Evolutionary conservation across 92 coral and sea anemone species (phyloP).

Genomic region (Bergia sp.): DNA sequence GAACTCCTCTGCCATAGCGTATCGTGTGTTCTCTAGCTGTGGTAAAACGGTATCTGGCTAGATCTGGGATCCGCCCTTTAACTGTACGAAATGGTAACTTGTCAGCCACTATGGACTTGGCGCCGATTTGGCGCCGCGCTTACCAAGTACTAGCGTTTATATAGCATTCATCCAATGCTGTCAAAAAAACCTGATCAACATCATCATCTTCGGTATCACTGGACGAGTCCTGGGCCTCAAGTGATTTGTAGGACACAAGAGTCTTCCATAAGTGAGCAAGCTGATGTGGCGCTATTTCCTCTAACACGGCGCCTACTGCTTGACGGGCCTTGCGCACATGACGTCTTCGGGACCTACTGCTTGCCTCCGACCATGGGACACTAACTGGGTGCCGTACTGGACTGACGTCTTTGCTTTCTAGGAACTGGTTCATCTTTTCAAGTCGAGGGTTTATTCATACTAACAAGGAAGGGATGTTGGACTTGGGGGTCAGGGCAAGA

Average conservation of each 20-base stretch:
- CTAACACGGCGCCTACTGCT: slow-evolving; percentile 62
- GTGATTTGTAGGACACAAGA: slow-evolving; percentile 55
- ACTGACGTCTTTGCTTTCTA: slow-evolving; percentile 60
- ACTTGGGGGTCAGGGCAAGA: slow-evolving; percentile 11
- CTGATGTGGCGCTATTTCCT: slow-evolving; percentile 63
- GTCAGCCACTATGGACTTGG: slow-evolving; percentile 52
- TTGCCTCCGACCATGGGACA: slow-evolving; percentile 60
- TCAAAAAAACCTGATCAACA: slow-evolving; percentile 57
- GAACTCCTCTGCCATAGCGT: slow-evolving; percentile 59
- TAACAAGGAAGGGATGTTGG: slow-evolving; percentile 21
- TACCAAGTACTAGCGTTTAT: slow-evolving; percentile 53
- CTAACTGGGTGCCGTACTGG: slow-evolving; percentile 55
- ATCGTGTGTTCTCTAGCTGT: slow-evolving; percentile 55
- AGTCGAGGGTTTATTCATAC: slow-evolving; percentile 25
- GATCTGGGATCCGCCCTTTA: slow-evolving; percentile 31
- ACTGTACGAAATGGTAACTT: slow-evolving; percentile 43
- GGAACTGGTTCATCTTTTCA: slow-evolving; percentile 59
- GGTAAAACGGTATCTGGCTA: slow-evolving; percentile 55
- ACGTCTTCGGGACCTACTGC: slow-evolving; percentile 51
- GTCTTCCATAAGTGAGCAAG: slow-evolving; percentile 45
- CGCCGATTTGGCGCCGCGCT: slow-evolving; percentile 48
- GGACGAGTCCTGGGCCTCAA: slow-evolving; percentile 41
- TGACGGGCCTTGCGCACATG: slow-evolving; percentile 67
- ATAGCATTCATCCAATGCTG: slow-evolving; percentile 59
- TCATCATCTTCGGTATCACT: slow-evolving; percentile 52